These are phyloP conservation scores for Emmelina monodactyla DNA, from an alignment of 2,888 invertebrate genomes.

Conservation along the genomic window DNA sequence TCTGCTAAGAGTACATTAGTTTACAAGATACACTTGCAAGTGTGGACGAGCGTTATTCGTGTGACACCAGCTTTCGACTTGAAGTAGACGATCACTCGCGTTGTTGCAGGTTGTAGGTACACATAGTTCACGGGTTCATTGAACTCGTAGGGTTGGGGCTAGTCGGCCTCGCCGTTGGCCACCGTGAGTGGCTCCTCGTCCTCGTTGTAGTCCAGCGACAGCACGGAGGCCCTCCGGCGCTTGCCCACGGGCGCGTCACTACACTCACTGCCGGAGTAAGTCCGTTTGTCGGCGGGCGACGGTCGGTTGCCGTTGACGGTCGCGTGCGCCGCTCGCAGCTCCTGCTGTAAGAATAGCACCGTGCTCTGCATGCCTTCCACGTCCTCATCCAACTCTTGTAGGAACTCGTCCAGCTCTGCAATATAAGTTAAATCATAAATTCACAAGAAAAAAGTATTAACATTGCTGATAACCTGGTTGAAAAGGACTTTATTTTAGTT, in stretches of 20 bases:
- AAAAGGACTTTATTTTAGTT: conserved; percentile 1
- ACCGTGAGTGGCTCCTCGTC: conserved; percentile 76
- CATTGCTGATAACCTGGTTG: neutral
- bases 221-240: conserved; percentile 73
- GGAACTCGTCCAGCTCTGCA: conserved; percentile 92
- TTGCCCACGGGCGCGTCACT: conserved; percentile 66
- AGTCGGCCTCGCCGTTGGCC: conserved; percentile 72
- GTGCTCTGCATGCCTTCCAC: conserved; percentile 99
- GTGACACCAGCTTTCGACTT: conserved; percentile 29
- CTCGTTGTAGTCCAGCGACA: conserved; percentile 77
- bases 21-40: conserved; percentile 38
- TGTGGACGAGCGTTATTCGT: conserved; percentile 39
- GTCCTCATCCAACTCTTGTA: conserved; percentile 96
- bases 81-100: conserved; percentile 37
- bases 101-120: conserved; percentile 30
- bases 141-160: conserved; percentile 30
- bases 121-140: conserved; percentile 29
- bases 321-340: conserved; percentile 78
- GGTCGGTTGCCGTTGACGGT: conserved; percentile 43
- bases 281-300: conserved; percentile 45
- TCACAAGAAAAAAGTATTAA: too few species aligned
- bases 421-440: conserved; percentile 14
- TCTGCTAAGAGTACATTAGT: conserved; percentile 56
- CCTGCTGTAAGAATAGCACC: conserved; percentile 92
- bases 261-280: conserved; percentile 49